phyloP scores from a whole-genome alignment of 2,797 vertebrate species.

The Cossypha caffra region DNA sequence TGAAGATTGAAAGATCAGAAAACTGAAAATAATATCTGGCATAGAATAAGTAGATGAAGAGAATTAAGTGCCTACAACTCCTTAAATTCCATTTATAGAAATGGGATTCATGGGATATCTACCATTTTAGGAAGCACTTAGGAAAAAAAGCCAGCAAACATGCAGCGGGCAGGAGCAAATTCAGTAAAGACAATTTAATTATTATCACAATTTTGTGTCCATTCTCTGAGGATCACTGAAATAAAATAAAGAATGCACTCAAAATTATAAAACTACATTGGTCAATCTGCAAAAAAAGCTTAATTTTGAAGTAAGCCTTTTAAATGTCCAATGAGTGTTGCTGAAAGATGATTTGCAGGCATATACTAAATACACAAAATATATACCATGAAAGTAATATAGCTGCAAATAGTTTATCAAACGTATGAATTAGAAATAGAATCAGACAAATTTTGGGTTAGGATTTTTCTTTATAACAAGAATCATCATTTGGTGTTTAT shows the following conservation, averaged over 20 bases:
- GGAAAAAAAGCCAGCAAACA: not conserved
- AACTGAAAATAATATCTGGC: not conserved
- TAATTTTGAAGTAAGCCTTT: not conserved
- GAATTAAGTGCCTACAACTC: not conserved
- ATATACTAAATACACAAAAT: not conserved
- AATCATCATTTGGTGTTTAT: not conserved
- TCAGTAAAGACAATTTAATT: not conserved
- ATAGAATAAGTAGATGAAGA: not conserved
- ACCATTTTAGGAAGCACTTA: not conserved
- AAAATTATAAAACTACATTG: not conserved
- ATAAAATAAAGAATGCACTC: not conserved
- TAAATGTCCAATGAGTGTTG: not conserved
- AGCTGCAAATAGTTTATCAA: not conserved
- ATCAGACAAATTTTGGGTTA: not conserved
- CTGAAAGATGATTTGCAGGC: not conserved
- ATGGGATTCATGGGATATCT: not conserved
- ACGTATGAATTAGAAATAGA: not conserved
- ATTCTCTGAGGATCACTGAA: not conserved
- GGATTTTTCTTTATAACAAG: not conserved
- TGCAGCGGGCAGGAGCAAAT: not conserved
- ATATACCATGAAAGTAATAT: not conserved
- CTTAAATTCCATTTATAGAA: not conserved
- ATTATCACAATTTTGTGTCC: not conserved
- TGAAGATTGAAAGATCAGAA: not conserved
- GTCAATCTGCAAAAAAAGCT: not conserved